Conservation (phyloP, 2,888 invertebrate species). For the Aphodius sticticus region DNA sequence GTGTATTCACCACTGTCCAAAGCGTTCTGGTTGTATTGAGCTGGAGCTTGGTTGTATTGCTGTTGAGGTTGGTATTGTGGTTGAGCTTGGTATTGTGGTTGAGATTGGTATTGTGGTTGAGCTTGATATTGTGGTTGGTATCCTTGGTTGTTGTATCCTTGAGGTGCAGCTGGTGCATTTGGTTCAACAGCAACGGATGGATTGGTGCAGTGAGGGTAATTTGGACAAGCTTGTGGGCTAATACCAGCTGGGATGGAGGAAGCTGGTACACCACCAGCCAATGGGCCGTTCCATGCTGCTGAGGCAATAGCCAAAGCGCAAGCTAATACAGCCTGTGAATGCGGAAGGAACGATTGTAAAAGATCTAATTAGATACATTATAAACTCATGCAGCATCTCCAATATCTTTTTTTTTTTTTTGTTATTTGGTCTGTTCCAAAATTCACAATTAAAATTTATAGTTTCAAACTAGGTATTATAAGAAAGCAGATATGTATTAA, state of each 20-base stretch:
- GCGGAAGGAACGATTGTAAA: slow-evolving; percentile 33
- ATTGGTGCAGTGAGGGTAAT: slow-evolving; percentile 58
- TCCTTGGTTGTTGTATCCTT: slow-evolving; percentile 17
- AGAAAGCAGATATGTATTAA: too few relatives aligned
- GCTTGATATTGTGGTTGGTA: slow-evolving; percentile 39
- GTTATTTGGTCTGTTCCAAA: neutral
- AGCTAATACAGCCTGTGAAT: slow-evolving; percentile 53
- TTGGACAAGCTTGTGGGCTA: slow-evolving; percentile 58
- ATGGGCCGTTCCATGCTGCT: slow-evolving; percentile 57
- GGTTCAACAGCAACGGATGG: slow-evolving; percentile 57
- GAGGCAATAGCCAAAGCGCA: slow-evolving; percentile 52
- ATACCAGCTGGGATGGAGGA: slow-evolving; percentile 57
- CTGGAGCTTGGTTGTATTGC: slow-evolving; percentile 40
- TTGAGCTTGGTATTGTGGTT: slow-evolving; percentile 40
- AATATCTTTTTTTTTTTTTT: neutral
- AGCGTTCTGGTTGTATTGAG: slow-evolving; percentile 44
- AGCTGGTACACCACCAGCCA: slow-evolving; percentile 58
- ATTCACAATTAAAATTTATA: neutral
- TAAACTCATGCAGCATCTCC: neutral
- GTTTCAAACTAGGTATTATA: neutral
- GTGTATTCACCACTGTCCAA: slow-evolving; percentile 56
- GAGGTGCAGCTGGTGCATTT: slow-evolving; percentile 47
- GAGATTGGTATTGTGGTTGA: slow-evolving; percentile 34
- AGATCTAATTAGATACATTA: neutral
- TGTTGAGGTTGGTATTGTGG: slow-evolving; percentile 41